These are phyloP conservation scores for Poeciliopsis occidentalis DNA, from an alignment of 2,113 vertebrate genomes.

Conservation along the genomic window DNA sequence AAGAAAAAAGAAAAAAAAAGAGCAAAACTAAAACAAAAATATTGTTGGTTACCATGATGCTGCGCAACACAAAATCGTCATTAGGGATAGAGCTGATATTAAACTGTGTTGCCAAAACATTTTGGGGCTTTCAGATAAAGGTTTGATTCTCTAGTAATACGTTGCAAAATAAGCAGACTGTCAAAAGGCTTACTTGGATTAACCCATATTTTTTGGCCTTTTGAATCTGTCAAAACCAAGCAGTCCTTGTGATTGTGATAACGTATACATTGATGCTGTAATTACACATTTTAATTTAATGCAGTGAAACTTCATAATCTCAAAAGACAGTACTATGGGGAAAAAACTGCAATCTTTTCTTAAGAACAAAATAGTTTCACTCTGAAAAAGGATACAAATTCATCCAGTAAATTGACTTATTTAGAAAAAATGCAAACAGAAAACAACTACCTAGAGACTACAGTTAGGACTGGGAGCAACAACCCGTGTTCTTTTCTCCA, in stretches of 20 bases:
- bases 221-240: neutral
- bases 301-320: neutral
- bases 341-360: neutral
- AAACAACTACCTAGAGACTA: too few relatives aligned
- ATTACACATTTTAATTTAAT: neutral
- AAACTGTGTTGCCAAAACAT: neutral
- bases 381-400: too few relatives aligned
- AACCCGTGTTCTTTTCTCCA: too few relatives aligned
- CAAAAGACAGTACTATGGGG: neutral
- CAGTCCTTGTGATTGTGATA: neutral
- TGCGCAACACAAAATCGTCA: neutral
- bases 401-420: too few relatives aligned
- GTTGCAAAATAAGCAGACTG: neutral
- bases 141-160: neutral
- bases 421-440: too few relatives aligned
- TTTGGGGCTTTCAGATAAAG: neutral
- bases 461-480: too few relatives aligned
- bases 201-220: neutral
- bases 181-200: neutral
- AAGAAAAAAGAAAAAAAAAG: neutral
- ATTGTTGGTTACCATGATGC: conserved; percentile 35
- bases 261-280: neutral
- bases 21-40: conserved; percentile 9
- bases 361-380: too few relatives aligned
- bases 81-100: too few relatives aligned